phyloP scores from a whole-genome alignment of 2,888 invertebrate genomes.

The Hirtodrosophila duncani region DNA sequence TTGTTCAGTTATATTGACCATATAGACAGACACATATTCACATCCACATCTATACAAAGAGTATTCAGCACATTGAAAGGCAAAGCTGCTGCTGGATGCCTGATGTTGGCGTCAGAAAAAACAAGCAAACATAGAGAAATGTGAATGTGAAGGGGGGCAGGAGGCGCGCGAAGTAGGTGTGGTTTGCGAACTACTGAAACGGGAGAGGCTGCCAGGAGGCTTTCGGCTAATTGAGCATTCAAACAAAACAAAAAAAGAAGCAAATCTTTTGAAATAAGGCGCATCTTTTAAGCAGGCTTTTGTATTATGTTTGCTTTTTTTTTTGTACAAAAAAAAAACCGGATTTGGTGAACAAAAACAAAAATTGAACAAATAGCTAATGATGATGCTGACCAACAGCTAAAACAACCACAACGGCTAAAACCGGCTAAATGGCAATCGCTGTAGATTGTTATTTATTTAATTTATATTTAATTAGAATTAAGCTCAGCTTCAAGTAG shows the following conservation, averaged over 20 bases:
- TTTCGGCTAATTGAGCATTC: conserved; percentile 30
- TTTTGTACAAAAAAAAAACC: conserved; percentile 35
- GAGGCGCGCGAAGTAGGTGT: conserved; percentile 1
- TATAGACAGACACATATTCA: neutral
- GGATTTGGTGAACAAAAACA: no score
- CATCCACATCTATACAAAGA: neutral
- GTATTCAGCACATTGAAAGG: conserved; percentile 17
- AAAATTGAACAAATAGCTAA: conserved; percentile 22
- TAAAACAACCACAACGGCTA: conserved; percentile 9
- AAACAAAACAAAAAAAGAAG: conserved; percentile 15
- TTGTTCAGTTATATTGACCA: conserved; percentile 9
- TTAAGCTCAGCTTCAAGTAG: conserved; percentile 17
- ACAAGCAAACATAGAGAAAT: no score
- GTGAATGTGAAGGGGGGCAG: neutral
- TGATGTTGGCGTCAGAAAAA: conserved; percentile 26
- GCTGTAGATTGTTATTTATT: conserved; percentile 42
- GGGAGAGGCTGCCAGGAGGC: neutral
- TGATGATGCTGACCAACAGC: conserved; percentile 22
- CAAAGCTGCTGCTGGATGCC: conserved; percentile 20
- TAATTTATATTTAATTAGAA: conserved; percentile 36
- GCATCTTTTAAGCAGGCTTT: conserved; percentile 15
- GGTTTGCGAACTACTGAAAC: neutral
- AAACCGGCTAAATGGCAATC: conserved; percentile 61
- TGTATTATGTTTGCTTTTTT: conserved; percentile 11
- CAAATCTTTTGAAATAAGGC: conserved; percentile 8